These are phyloP conservation scores for Pachycephus smyrnensis DNA, from an alignment of 2,888 invertebrate genomes.

Conservation along the genomic window DNA sequence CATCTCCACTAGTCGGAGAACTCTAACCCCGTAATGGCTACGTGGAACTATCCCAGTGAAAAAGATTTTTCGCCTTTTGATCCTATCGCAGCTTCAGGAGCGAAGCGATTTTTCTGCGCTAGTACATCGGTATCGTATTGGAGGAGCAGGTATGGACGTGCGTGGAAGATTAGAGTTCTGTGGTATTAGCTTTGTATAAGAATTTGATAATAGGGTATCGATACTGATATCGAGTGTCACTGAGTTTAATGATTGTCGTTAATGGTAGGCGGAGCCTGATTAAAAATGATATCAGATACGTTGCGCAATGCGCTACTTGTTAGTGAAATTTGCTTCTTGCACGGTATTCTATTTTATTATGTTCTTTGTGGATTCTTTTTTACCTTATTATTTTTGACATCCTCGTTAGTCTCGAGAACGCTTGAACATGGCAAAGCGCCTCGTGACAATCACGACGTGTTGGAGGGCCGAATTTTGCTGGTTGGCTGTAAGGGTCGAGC, in stretches of 20 bases:
- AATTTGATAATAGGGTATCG: not conserved
- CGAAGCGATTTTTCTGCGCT: not conserved
- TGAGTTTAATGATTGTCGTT: not conserved
- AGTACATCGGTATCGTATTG: not conserved
- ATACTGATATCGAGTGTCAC: not conserved
- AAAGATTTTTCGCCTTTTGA: not conserved
- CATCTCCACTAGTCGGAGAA: conserved; percentile 36
- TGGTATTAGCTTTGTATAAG: not conserved
- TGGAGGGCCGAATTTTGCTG: conserved; percentile 31
- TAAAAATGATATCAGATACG: not conserved
- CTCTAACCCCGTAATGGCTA: not conserved
- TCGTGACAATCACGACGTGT: conserved; percentile 34
- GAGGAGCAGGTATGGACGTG: not conserved
- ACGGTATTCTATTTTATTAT: not conserved
- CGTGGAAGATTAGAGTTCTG: not conserved
- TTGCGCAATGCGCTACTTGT: not conserved
- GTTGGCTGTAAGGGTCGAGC: conserved; percentile 26
- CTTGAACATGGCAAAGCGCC: conserved; percentile 28
- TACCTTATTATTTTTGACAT: conserved; percentile 31
- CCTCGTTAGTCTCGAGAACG: conserved; percentile 28
- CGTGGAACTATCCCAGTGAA: not conserved
- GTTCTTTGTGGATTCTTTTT: conserved; percentile 20
- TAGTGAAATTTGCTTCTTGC: not conserved
- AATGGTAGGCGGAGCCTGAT: not conserved
- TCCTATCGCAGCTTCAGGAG: not conserved